Base-by-base conservation (phyloP, 2,888 invertebrate genomes). In the Aricia artaxerxes region DNA sequence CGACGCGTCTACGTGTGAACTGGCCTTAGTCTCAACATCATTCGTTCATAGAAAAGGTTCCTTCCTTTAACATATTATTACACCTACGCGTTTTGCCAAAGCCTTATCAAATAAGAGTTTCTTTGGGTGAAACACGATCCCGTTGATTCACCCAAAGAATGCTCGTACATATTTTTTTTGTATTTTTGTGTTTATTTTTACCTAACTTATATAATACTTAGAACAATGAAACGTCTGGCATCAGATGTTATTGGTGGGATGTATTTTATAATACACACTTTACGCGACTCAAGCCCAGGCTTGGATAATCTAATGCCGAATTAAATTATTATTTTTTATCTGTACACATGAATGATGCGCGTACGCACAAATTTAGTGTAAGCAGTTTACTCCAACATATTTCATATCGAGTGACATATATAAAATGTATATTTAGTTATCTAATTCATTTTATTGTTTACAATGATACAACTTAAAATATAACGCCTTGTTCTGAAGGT, bases 121-220 rank as follows among this genome's bases (percentile, higher is more conserved):
- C 88, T 84, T 86, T 83, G 91, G 81, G 89, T 89, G 91, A 92
- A 92, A 89, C 85, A 84, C 85, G 86, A 84, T 85, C 87, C 88
- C 82, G 78, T 86, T 84, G 89, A 89, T 91, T 90, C 92, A 90
- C 89, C 85, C 91, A 87, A 89, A 85, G 86, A 90, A 91, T 88
- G 90, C 92, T 92, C 92, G 64, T 79, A 86, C 85, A 88, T 86
- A 87, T 85, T 87, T 87, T 88, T 90, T 87, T 87, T 86, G 85
- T 87, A 85, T 86, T 86, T 87, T 88, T 90, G 89, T 88, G 85
- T 85, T 83, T 85, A 87, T 87, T 90, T 90, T 93, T 92, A 91
- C 88, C 91, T 93, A 92, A 91, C 93, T 94, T 93, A 93, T 89
- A 89, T 91, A 94, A 94, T 93, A 93, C 94, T 93, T 93, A 94